Percentiles rank a stretch among this genome's conserved stretches.
phyloP scores from a whole-genome alignment of 1,140 invertebrate genomes.

The Drosophila bifasciata region DNA sequence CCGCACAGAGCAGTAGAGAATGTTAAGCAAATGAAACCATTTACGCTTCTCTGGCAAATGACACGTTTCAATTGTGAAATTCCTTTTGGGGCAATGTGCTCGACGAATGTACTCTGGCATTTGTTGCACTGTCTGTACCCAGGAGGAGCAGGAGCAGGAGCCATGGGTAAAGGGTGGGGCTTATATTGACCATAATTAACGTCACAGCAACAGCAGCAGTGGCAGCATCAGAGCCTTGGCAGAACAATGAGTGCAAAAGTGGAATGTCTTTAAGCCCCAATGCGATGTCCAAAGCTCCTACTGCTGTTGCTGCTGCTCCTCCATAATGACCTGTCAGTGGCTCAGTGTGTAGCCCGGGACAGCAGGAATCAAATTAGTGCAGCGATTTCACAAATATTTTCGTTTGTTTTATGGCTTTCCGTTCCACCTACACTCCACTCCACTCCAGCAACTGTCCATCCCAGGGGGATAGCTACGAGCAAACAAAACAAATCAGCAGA shows the following conservation, averaged over 20 bases:
- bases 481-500: constrained; percentile 61
- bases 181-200: constrained; percentile 68
- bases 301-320: neutral
- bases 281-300: constrained; percentile 7
- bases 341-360: constrained; percentile 25
- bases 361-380: constrained; percentile 60
- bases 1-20: constrained; percentile 11
- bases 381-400: constrained; percentile 56
- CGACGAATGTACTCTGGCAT: constrained; percentile 22
- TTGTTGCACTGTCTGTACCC: constrained; percentile 19
- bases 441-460: constrained; percentile 1
- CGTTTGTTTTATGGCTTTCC: constrained; percentile 41
- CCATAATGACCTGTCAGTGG: constrained; percentile 40
- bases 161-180: neutral
- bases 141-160: neutral
- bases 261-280: constrained; percentile 16
- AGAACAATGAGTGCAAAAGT: constrained; percentile 16
- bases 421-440: neutral
- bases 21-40: constrained; percentile 51
- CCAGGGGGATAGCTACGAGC: constrained; percentile 17
- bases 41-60: constrained; percentile 62
- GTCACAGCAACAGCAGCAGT: constrained; percentile 37
- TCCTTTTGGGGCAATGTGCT: constrained; percentile 61
- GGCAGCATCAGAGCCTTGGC: neutral
- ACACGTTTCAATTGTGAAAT: constrained; percentile 59